These are phyloP conservation scores for Drosophila leonis DNA, from an alignment of 2,888 invertebrate genomes.

Conservation along the genomic window DNA sequence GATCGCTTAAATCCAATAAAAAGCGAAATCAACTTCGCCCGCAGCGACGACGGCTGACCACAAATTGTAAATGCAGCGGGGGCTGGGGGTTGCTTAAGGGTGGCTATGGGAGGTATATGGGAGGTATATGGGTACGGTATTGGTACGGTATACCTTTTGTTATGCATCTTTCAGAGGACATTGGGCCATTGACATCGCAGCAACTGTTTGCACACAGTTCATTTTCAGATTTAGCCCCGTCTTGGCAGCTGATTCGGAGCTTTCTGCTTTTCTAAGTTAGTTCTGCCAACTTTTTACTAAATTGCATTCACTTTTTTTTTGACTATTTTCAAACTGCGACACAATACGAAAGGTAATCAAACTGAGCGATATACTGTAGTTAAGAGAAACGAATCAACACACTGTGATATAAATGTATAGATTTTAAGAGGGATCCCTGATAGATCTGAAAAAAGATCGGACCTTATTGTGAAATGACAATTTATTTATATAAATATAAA, in stretches of 20 bases:
- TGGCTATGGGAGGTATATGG: background rate
- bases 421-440: too few relatives aligned
- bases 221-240: background rate
- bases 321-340: background rate
- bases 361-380: background rate
- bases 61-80: slow-evolving; percentile 49
- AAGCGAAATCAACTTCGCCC: slow-evolving; percentile 37
- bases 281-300: slow-evolving; percentile 16
- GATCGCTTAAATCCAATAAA: slow-evolving; percentile 57
- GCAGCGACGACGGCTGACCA: slow-evolving; percentile 28
- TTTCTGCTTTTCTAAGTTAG: background rate
- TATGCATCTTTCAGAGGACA: slow-evolving; percentile 9
- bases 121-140: too few relatives aligned
- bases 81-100: background rate
- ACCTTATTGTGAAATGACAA: too few relatives aligned
- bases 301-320: background rate
- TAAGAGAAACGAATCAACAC: too few relatives aligned
- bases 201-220: background rate
- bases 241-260: background rate
- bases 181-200: slow-evolving; percentile 19
- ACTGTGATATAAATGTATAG: too few relatives aligned
- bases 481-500: too few relatives aligned
- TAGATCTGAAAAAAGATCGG: too few relatives aligned
- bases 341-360: background rate
- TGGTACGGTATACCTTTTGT: background rate